Percentiles rank a stretch among this genome's conserved stretches.
These are phyloP conservation scores for Hucho hucho DNA, from an alignment of 2,113 vertebrate species.

Conservation along the genomic window DNA sequence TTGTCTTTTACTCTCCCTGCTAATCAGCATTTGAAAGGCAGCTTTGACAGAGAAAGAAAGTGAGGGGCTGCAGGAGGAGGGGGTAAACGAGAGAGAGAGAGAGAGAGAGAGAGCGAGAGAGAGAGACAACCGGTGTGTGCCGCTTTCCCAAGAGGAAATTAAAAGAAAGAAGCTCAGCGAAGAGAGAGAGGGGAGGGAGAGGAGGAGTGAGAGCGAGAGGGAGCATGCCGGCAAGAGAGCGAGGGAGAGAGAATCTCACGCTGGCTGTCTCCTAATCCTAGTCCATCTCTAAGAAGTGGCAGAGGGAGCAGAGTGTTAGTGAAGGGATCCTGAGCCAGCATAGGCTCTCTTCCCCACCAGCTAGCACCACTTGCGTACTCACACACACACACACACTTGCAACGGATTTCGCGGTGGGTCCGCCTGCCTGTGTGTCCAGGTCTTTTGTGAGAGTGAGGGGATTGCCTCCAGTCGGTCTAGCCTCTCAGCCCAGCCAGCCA, in stretches of 20 bases:
- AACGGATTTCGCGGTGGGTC: constrained; percentile 58
- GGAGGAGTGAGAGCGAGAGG: constrained; percentile 50
- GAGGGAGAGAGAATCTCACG: constrained; percentile 60
- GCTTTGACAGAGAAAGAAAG: constrained; percentile 84
- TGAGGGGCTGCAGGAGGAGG: constrained; percentile 55
- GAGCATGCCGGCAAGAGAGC: constrained; percentile 26
- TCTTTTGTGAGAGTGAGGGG: constrained; percentile 71
- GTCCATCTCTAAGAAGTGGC: constrained; percentile 72
- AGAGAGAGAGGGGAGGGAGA: constrained; percentile 67
- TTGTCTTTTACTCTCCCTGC: constrained; percentile 68
- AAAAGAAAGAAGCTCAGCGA: constrained; percentile 72
- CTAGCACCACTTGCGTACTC: constrained; percentile 33
- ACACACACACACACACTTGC: constrained; percentile 26
- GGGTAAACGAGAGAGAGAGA: constrained; percentile 75
- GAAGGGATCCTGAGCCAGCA: constrained; percentile 67
- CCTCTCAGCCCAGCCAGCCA: constrained; percentile 46
- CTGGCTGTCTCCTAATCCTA: constrained; percentile 72
- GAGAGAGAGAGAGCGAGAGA: constrained; percentile 62
- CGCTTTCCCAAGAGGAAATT: constrained; percentile 79
- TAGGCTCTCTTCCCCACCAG: constrained; percentile 44
- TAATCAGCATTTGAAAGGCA: constrained; percentile 83
- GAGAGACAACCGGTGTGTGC: constrained; percentile 73
- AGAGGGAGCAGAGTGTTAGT: constrained; percentile 68
- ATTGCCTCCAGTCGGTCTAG: constrained; percentile 38
- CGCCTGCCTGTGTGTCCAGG: constrained; percentile 35